Conservation (phyloP, 1,140 invertebrate genomes). For the Drosophila tristis region DNA sequence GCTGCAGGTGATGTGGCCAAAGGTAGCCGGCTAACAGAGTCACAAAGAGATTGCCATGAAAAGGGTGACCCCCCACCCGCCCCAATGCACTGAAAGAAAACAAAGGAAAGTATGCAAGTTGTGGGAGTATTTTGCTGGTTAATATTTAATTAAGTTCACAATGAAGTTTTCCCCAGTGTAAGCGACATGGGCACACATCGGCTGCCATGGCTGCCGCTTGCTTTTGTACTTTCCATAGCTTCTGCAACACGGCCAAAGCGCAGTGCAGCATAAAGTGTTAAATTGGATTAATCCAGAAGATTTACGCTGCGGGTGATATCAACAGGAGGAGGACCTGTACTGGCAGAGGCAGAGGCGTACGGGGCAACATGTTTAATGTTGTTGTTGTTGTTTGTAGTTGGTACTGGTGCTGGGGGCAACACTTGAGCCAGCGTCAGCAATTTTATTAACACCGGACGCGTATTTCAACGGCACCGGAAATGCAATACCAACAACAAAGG, state of each 20-base stretch:
- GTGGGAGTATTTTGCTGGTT: no score
- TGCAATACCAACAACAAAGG: conserved; percentile 54
- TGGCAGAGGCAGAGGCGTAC: conserved; percentile 33
- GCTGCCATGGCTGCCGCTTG: conserved; percentile 27
- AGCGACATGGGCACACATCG: conserved; percentile 47
- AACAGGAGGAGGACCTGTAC: conserved; percentile 67
- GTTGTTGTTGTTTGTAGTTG: conserved; percentile 19
- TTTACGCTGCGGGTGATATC: conserved; percentile 84
- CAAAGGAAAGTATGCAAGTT: background rate
- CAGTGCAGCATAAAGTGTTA: conserved; percentile 83
- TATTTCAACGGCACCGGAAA: conserved; percentile 73
- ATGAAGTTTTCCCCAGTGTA: conserved; percentile 34
- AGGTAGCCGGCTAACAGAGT: conserved; percentile 70
- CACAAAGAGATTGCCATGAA: conserved; percentile 63
- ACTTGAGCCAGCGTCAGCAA: conserved; percentile 63
- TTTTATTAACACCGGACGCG: conserved; percentile 82
- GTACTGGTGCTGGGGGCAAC: conserved; percentile 41
- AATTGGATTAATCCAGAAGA: conserved; percentile 84
- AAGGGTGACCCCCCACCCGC: conserved; percentile 41
- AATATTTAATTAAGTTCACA: background rate
- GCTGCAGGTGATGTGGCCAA: conserved; percentile 41
- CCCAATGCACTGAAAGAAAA: conserved; percentile 57
- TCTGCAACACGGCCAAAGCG: conserved; percentile 68
- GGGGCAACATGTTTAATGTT: conserved; percentile 52
- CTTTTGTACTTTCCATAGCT: conserved; percentile 13